These are phyloP conservation scores for Trachythela sp. DNA, from an alignment of 64 coral and sea anemone species.

Conservation along the genomic window DNA sequence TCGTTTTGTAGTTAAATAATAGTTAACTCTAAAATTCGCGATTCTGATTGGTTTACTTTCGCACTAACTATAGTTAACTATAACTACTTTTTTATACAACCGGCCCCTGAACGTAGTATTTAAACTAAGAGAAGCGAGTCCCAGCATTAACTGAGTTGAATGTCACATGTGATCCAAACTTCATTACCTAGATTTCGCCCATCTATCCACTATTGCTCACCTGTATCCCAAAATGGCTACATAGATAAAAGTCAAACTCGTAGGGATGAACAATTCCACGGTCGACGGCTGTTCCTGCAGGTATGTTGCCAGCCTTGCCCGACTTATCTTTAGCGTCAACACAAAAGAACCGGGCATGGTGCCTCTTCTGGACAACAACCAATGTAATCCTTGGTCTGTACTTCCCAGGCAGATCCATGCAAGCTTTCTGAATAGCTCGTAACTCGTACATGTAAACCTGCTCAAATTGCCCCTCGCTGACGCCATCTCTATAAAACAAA, in stretches of 20 bases:
- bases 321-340: not conserved
- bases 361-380: constrained; percentile 76
- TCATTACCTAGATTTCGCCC: not conserved
- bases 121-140: not conserved
- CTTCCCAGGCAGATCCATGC: constrained; percentile 37
- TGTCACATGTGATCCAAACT: not conserved
- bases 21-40: too few species aligned
- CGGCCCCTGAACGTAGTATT: too few species aligned
- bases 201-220: constrained; percentile 13
- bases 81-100: too few species aligned
- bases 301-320: constrained; percentile 59
- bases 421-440: constrained; percentile 74
- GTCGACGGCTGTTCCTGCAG: constrained; percentile 77
- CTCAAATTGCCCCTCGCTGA: constrained; percentile 82
- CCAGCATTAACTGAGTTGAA: too few species aligned
- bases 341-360: constrained; percentile 67
- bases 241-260: constrained; percentile 92
- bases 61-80: too few species aligned
- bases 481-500: constrained; percentile 83
- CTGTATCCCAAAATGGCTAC: constrained; percentile 84
- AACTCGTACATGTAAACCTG: constrained; percentile 67
- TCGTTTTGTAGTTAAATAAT: too few species aligned
- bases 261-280: constrained; percentile 74
- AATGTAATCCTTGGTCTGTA: constrained; percentile 82
- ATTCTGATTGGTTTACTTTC: too few species aligned